These are phyloP conservation scores for Epinotia demarniana DNA, from an alignment of 2,888 invertebrate species.

Conservation along the genomic window DNA sequence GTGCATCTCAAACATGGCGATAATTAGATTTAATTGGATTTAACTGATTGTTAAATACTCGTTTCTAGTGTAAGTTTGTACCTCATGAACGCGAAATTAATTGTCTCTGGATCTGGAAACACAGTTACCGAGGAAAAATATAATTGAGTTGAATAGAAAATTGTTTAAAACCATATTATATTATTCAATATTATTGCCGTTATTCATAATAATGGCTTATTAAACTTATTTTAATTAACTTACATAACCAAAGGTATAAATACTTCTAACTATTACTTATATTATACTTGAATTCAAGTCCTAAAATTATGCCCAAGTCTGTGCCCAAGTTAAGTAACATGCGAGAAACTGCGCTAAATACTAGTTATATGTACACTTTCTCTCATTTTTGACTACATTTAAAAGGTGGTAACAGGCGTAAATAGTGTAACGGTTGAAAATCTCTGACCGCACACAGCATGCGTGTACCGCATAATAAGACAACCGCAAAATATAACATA, in stretches of 20 bases:
- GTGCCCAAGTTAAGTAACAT: background rate
- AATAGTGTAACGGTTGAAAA: constrained; percentile 22
- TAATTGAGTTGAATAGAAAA: background rate
- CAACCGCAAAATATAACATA: constrained; percentile 34
- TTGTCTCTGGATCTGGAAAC: no score
- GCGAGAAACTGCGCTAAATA: background rate
- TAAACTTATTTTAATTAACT: no score
- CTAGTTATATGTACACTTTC: no score
- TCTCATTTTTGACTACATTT: background rate
- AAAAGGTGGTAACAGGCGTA: background rate
- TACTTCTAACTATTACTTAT: background rate
- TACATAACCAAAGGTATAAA: no score
- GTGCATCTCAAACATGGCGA: constrained; percentile 10
- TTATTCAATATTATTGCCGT: background rate
- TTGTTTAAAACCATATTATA: background rate
- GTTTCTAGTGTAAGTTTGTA: background rate
- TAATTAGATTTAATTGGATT: background rate
- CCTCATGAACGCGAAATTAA: background rate
- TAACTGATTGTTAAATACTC: background rate
- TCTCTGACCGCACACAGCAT: constrained; percentile 29
- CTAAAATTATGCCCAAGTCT: background rate
- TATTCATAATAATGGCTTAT: no score
- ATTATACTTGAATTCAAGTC: background rate
- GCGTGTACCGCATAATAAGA: constrained; percentile 42
- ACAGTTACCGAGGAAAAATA: no score